Base-by-base conservation (phyloP, 2,888 invertebrate species). In the Acanthococcus lagerstroemiae region DNA sequence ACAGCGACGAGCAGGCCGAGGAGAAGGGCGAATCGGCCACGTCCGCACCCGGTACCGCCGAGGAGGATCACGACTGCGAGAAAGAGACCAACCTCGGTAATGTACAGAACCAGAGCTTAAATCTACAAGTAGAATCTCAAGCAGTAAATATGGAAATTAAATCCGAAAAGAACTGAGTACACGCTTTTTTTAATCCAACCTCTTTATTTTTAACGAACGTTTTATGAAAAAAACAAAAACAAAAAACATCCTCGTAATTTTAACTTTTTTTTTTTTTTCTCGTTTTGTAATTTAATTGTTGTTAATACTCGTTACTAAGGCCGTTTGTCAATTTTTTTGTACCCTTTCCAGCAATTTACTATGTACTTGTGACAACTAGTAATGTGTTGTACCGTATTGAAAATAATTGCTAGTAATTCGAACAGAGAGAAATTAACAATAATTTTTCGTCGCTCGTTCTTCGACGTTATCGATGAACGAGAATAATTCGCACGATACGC, bases 151-250 rank as follows among this genome's bases (percentile, higher is more conserved):
- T 50, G n/a, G 52, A 61, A 24, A 61, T 52, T 1, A 61, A 61
- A 61, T 48, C 50, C n/a, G 61, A 61, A 61, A 61, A 61, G 61
- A 61, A 61, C 54, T 61, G 61, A 61, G 21, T 12, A 52, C 22
- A 9, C 9, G 19, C 22, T 52, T 21, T 52, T 52, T 22, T 15
- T 22, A 52, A 7, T 21, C 15, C 24, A 21, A 21, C 9, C 24
- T 52, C 21, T 22, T 24, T 48, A 19, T 19, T 48, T 48, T 48
- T 48, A 48, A n/a, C 21, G n/a, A 19, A 17, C 12, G 6, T 37
- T 37, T 37, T 37, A 9, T 37, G 37, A 37, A 37, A 37, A 9
- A 12, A 37, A 37, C 7, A 37, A 37, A 37, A 9, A 37, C 7
- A 37, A 37, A 9, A 12, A 37, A 37, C 37, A 12, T 48, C 15